These are phyloP conservation scores for Odontocerum albicorne DNA, from an alignment of 2,888 invertebrate species.

Conservation along the genomic window DNA sequence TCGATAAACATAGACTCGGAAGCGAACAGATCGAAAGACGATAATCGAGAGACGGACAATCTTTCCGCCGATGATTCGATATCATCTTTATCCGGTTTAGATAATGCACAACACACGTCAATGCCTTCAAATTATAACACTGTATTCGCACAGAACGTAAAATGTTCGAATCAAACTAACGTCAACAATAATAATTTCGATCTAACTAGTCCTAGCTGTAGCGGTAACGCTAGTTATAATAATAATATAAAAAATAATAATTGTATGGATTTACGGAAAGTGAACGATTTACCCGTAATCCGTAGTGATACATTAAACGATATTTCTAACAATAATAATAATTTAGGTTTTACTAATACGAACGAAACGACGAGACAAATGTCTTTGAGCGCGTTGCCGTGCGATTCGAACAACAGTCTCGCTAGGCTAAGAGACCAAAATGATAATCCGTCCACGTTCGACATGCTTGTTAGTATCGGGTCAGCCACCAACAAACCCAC, in stretches of 20 bases:
- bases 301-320: slow-evolving; percentile 3
- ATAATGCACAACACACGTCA: neutral
- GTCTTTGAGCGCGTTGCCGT: neutral
- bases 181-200: slow-evolving; percentile 3
- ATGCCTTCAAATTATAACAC: slow-evolving; percentile 3
- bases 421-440: slow-evolving; percentile 7
- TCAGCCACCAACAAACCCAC: neutral
- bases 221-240: neutral
- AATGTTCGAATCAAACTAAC: neutral
- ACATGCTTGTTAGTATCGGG: neutral
- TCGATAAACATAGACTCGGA: slow-evolving; percentile 10
- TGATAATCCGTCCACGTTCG: slow-evolving; percentile 21
- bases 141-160: neutral
- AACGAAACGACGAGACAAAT: slow-evolving; percentile 1
- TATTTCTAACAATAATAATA: slow-evolving; percentile 2
- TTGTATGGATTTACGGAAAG: neutral
- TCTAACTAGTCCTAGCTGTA: slow-evolving; percentile 8
- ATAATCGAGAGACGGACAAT: neutral
- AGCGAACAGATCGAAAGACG: slow-evolving; percentile 3
- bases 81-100: neutral
- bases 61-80: neutral
- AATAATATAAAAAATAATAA: slow-evolving; percentile 6
- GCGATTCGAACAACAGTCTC: neutral
- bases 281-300: neutral
- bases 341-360: neutral